phyloP scores from a whole-genome alignment of 2,888 invertebrate species.

The Idaea dimidiata region DNA sequence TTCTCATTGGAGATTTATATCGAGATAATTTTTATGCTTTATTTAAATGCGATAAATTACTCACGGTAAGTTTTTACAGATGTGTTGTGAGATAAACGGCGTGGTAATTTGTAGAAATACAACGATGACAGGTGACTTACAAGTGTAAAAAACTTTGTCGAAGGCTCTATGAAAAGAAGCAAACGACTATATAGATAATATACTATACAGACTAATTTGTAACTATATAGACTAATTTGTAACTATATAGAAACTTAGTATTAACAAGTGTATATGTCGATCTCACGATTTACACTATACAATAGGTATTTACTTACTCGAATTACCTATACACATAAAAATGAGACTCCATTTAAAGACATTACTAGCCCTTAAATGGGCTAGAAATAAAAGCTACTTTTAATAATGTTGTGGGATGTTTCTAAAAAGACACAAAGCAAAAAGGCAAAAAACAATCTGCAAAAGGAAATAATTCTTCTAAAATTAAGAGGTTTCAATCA shows the following conservation, averaged over 20 bases:
- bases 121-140: conserved; percentile 64
- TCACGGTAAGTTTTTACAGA: conserved; percentile 58
- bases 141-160: neutral
- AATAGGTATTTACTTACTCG: neutral
- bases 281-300: no score
- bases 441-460: conserved; percentile 32
- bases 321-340: no score
- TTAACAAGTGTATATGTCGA: neutral
- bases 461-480: conserved; percentile 43
- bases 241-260: no score
- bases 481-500: conserved; percentile 57
- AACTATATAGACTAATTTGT: no score
- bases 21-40: conserved; percentile 71
- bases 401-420: neutral
- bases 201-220: no score
- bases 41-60: conserved; percentile 77
- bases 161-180: conserved; percentile 23
- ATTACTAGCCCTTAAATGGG: neutral
- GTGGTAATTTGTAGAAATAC: conserved; percentile 62
- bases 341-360: no score
- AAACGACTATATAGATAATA: neutral
- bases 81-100: conserved; percentile 55
- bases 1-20: conserved; percentile 63
- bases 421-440: neutral
- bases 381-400: neutral